A percentile compares a stretch with the other conserved stretches of the same genome.
Conservation (phyloP, 2,888 invertebrate species). For the Drosophila flavopinicola region DNA sequence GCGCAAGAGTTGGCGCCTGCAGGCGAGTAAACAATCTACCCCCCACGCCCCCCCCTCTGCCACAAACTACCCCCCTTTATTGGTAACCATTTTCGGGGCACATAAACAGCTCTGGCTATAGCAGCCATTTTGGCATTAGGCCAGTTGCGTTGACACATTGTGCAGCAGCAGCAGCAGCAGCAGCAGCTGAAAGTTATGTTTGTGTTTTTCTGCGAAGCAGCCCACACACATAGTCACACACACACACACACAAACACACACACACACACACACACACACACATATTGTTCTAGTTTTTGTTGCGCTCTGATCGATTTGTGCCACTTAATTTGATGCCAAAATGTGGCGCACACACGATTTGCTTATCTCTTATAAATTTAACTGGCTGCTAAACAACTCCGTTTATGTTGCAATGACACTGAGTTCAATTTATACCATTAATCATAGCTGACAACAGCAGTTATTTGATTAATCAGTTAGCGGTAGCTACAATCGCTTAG, state of each 20-base stretch:
- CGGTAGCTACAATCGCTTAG: no score
- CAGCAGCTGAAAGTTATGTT: slow-evolving; percentile 33
- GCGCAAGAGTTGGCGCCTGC: slow-evolving; percentile 72
- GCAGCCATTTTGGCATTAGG: slow-evolving; percentile 52
- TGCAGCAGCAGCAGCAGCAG: slow-evolving; percentile 18
- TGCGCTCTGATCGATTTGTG: slow-evolving; percentile 70
- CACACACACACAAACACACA: slow-evolving; percentile 13
- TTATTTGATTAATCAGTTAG: neutral
- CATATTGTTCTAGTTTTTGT: slow-evolving; percentile 22
- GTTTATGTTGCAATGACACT: slow-evolving; percentile 51
- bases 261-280: slow-evolving; percentile 4
- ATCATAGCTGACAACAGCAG: neutral
- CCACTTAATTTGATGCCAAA: slow-evolving; percentile 67
- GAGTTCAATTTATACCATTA: neutral
- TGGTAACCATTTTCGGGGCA: slow-evolving; percentile 9
- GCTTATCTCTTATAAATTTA: slow-evolving; percentile 58
- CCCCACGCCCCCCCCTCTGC: neutral
- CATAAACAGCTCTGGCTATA: slow-evolving; percentile 23
- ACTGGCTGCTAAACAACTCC: slow-evolving; percentile 50
- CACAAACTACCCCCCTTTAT: neutral
- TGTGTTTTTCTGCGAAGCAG: slow-evolving; percentile 24
- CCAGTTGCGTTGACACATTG: slow-evolving; percentile 74
- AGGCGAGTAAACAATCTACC: slow-evolving; percentile 56
- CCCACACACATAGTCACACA: slow-evolving; percentile 60
- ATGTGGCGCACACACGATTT: slow-evolving; percentile 52